phyloP scores from a whole-genome alignment of 1,140 invertebrate genomes.

The Drosophila burlai region DNA sequence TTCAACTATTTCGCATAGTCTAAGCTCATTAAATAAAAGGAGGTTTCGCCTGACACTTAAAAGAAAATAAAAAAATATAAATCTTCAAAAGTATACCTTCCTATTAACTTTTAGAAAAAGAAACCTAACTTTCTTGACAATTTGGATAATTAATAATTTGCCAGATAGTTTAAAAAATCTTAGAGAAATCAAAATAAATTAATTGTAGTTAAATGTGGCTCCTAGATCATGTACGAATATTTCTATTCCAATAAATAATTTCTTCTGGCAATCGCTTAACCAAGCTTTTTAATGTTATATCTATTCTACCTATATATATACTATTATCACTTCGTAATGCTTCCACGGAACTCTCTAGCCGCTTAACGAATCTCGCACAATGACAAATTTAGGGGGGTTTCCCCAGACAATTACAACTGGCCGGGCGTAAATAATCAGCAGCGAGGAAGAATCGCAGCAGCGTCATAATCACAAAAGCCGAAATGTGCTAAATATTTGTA shows the following conservation, averaged over 20 bases:
- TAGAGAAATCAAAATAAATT: too few species aligned
- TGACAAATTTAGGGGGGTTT: constrained; percentile 50
- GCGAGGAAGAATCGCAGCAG: constrained; percentile 30
- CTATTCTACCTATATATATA: neutral
- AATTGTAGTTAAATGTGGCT: too few species aligned
- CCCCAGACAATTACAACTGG: constrained; percentile 40
- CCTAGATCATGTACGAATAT: too few species aligned
- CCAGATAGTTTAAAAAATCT: too few species aligned
- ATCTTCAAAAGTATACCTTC: too few species aligned
- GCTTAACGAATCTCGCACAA: constrained; percentile 19
- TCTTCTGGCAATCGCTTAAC: neutral
- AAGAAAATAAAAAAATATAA: too few species aligned
- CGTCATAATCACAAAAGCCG: constrained; percentile 59
- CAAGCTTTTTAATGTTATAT: neutral
- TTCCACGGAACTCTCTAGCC: neutral
- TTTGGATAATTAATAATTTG: too few species aligned
- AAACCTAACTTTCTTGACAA: too few species aligned
- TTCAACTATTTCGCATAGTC: neutral
- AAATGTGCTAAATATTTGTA: constrained; percentile 68
- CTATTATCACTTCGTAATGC: neutral
- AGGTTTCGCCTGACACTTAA: too few species aligned
- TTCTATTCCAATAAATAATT: neutral
- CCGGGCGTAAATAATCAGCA: constrained; percentile 22
- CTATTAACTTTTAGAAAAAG: too few species aligned
- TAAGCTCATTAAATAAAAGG: too few species aligned